These are phyloP conservation scores for Elgaria multicarinata DNA, from an alignment of 2,113 vertebrate species.

Conservation along the genomic window DNA sequence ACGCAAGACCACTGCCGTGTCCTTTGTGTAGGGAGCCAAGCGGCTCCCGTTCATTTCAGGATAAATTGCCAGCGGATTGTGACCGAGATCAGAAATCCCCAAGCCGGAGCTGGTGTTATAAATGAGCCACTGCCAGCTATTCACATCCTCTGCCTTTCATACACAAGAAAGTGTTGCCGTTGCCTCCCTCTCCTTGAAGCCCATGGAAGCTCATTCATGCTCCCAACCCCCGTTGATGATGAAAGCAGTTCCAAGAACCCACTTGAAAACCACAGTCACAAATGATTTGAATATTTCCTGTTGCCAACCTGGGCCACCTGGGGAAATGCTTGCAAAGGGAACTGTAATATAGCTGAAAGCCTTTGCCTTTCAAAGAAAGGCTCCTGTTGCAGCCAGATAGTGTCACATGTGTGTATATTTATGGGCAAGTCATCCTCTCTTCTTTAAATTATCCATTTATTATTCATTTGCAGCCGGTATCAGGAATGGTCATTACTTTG, in stretches of 20 bases:
- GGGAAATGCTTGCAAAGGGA: background rate
- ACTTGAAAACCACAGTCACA: background rate
- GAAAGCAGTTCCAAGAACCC: background rate
- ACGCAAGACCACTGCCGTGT: too few relatives aligned
- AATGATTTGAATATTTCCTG: background rate
- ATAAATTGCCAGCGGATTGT: background rate
- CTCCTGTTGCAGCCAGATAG: too few relatives aligned
- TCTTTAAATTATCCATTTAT: background rate
- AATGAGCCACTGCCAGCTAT: background rate
- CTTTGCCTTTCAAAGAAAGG: too few relatives aligned
- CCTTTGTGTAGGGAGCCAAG: background rate
- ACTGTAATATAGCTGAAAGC: background rate
- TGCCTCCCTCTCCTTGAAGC: background rate
- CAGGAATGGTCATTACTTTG: background rate
- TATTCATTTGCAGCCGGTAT: background rate
- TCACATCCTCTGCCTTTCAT: background rate
- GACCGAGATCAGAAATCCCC: background rate
- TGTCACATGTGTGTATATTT: background rate
- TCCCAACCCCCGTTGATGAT: background rate
- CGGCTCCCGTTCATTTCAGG: background rate
- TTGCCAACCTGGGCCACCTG: background rate
- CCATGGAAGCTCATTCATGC: background rate
- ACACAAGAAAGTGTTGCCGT: background rate
- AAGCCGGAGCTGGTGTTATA: too few relatives aligned
- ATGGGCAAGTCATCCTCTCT: background rate